Evolutionary conservation across 2,888 invertebrate species (phyloP).

Genomic region (Drosophila neotestacea): DNA sequence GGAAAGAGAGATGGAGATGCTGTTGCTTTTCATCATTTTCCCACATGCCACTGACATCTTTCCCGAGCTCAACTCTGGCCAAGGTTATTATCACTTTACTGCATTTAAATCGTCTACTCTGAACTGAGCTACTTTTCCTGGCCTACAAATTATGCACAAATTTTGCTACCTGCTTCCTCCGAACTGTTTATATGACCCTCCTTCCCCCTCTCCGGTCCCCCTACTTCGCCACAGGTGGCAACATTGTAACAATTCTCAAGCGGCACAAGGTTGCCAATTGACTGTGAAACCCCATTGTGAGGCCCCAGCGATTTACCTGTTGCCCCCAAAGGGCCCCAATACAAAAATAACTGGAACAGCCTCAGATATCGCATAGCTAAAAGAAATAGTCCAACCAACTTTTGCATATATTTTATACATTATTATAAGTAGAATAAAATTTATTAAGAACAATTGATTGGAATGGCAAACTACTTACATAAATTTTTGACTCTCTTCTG

Average conservation of each 20-base stretch:
- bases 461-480: slow-evolving; percentile 1
- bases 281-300: slow-evolving; percentile 59
- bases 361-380: slow-evolving; percentile 16
- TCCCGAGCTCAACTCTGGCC: slow-evolving; percentile 50
- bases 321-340: slow-evolving; percentile 10
- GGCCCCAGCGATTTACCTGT: slow-evolving; percentile 30
- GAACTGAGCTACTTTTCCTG: slow-evolving; percentile 66
- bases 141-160: slow-evolving; percentile 77
- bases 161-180: slow-evolving; percentile 24
- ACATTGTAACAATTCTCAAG: slow-evolving; percentile 69
- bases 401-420: not conserved
- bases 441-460: not conserved
- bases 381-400: slow-evolving; percentile 13
- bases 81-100: slow-evolving; percentile 62
- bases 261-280: slow-evolving; percentile 67
- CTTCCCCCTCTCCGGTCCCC: too few species aligned
- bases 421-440: slow-evolving; percentile 1
- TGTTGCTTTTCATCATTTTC: slow-evolving; percentile 50
- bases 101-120: slow-evolving; percentile 39
- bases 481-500: not conserved
- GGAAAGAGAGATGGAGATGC: too few species aligned
- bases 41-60: slow-evolving; percentile 73
- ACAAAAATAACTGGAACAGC: slow-evolving; percentile 9
- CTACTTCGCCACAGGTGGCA: slow-evolving; percentile 20
- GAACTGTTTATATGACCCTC: not conserved